A percentile compares a stretch with the other conserved stretches of the same genome.
These are phyloP conservation scores for Sakesphorus luctuosus DNA, from an alignment of 2,113 vertebrate genomes.

Conservation along the genomic window DNA sequence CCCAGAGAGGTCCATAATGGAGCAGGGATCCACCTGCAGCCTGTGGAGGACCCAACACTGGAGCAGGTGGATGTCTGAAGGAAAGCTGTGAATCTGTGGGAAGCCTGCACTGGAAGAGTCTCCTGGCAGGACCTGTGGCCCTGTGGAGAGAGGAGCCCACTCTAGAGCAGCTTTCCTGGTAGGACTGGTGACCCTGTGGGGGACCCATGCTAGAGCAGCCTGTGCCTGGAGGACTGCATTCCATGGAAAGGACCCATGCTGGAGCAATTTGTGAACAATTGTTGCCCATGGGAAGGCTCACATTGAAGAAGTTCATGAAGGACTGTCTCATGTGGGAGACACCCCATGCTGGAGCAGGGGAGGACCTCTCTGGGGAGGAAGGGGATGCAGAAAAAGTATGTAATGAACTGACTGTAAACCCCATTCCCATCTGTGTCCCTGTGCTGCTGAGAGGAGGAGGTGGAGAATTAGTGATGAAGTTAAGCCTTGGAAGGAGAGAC, in stretches of 20 bases:
- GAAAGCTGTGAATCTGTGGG: neutral
- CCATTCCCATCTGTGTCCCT: neutral
- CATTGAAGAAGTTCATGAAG: neutral
- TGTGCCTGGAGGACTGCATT: neutral
- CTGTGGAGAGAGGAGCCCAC: neutral
- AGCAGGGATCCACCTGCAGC: neutral
- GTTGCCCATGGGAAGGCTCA: neutral
- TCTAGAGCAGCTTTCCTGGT: neutral
- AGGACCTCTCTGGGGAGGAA: neutral
- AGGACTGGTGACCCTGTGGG: neutral
- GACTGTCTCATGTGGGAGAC: neutral
- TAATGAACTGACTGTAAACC: neutral
- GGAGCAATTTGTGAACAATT: neutral
- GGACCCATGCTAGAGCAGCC: neutral
- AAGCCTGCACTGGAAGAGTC: neutral
- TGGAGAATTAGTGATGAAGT: neutral
- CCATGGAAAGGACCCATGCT: neutral
- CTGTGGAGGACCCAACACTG: fast-evolving
- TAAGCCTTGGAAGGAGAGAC: neutral
- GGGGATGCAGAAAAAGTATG: neutral
- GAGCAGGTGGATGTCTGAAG: neutral
- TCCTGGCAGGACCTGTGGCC: neutral
- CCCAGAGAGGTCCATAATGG: neutral
- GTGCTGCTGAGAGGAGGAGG: neutral
- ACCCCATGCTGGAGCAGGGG: too few species aligned